Base-by-base conservation (phyloP, 2,888 invertebrate genomes). In the Leptarthrus brevirostris region DNA sequence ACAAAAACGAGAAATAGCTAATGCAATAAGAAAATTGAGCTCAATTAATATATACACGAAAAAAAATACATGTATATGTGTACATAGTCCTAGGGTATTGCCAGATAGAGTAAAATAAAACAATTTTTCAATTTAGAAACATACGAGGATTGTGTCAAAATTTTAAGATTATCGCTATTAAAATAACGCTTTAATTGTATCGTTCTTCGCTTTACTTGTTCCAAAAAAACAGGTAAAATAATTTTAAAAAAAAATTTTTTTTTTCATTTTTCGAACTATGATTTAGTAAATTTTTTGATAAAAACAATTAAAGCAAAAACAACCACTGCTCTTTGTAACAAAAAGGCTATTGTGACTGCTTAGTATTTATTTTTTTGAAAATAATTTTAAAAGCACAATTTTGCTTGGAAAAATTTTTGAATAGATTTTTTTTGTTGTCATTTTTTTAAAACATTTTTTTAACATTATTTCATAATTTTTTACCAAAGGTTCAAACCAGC, bases 161-260 rank as follows among this genome's bases (percentile, higher is more conserved):
- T 3, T 36, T 20, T 26, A 56, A 26, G 12, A 2, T 56, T 36
- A 34, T 58, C 36, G 58, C 58, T 58, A 34, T 58, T 36, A 36
- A 36, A 58, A 36, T 36, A 58, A 58, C 36, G 58, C 58, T 58
- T 58, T 58, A 58, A 58, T 58, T 58, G 36, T 58, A 58, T 36
- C 58, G 58, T 36, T n/a, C n/a, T n/a, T 58, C 58, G 58, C 58
- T 58, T 58, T 58, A 58, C 58, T 58, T 58, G 58, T 58, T 58
- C 58, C 58, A 34, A 16, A 58, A 36, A 34, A n/a, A n/a, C n/a
- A 58, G 36, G 58, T 58, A 36, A 36, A 10, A 36, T 40, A 40
- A n/a, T 40, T 40, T 30, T 30, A 30, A 30, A 30, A 6, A 8
- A 30, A 30, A 30, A 12, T 40, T 6, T 40, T 40, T 40, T 40